Percentiles rank a stretch among this genome's conserved stretches.
Conservation (phyloP, 2,113 vertebrate species). For the Narcine bancroftii region DNA sequence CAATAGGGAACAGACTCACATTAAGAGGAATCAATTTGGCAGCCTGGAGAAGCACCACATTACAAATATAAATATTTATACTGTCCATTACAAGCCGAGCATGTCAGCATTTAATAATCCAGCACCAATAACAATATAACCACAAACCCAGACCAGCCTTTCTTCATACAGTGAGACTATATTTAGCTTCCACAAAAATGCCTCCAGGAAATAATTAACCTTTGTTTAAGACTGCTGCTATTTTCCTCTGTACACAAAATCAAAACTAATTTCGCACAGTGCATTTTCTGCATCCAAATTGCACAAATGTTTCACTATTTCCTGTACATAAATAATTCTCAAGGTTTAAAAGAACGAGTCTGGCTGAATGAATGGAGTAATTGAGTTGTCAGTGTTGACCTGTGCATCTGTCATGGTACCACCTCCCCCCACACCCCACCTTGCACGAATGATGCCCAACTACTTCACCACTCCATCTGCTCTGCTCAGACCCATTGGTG, state of each 20-base stretch:
- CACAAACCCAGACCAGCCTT: neutral
- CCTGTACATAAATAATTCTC: neutral
- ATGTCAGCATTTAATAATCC: neutral
- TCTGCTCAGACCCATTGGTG: no score
- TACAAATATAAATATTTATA: neutral
- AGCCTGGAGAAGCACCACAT: neutral
- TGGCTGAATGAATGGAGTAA: no score
- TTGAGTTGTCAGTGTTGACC: no score
- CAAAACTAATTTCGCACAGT: constrained; percentile 16
- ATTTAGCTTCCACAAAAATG: constrained; percentile 20
- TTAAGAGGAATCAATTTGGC: neutral
- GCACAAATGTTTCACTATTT: neutral
- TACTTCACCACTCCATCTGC: no score
- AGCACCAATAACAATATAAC: neutral
- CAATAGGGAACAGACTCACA: no score
- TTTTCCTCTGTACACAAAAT: neutral
- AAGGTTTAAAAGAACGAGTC: no score
- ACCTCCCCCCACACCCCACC: no score
- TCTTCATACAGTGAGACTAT: neutral
- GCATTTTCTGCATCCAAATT: neutral
- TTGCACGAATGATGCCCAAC: no score
- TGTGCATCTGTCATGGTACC: no score
- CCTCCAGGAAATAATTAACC: constrained; percentile 12
- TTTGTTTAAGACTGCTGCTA: neutral
- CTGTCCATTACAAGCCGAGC: neutral